Percentiles rank a stretch among this genome's conserved stretches.
Evolutionary conservation across 1,140 invertebrate genomes (phyloP).

Genomic region (Sinonovacula constricta): DNA sequence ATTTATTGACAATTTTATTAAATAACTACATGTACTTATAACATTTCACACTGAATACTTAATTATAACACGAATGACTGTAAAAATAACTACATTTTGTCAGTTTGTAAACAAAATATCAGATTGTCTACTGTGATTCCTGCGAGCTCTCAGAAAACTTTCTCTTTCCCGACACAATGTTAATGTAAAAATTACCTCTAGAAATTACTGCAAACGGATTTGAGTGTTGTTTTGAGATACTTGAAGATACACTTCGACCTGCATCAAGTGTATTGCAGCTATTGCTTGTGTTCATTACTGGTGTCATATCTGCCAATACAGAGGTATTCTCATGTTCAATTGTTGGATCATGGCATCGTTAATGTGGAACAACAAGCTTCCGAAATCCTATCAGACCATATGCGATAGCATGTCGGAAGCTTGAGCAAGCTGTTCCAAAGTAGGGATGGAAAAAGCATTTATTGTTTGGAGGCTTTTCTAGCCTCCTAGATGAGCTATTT

Average conservation of each 20-base stretch:
- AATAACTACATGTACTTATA: too few relatives aligned
- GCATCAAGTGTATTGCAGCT: constrained; percentile 23
- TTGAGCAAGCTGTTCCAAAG: too few relatives aligned
- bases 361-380: constrained; percentile 27
- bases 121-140: constrained; percentile 27
- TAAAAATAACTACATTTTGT: too few relatives aligned
- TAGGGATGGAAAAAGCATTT: too few relatives aligned
- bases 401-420: too few relatives aligned
- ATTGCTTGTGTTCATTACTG: constrained; percentile 24
- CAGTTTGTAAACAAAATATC: too few relatives aligned
- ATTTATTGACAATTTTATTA: too few relatives aligned
- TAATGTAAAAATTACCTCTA: constrained; percentile 28
- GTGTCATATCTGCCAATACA: constrained; percentile 30
- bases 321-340: constrained; percentile 14
- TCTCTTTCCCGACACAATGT: constrained; percentile 37
- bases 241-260: constrained; percentile 13
- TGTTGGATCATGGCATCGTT: not conserved
- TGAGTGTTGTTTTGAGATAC: too few relatives aligned
- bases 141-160: constrained; percentile 37
- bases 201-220: constrained; percentile 1
- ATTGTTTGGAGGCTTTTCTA: constrained; percentile 32
- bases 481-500: too few relatives aligned
- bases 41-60: too few relatives aligned
- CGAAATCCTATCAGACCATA: too few relatives aligned
- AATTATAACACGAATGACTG: too few relatives aligned